Base-by-base conservation (phyloP, 2,113 vertebrate genomes). In the Andinoacara biseriatus region DNA sequence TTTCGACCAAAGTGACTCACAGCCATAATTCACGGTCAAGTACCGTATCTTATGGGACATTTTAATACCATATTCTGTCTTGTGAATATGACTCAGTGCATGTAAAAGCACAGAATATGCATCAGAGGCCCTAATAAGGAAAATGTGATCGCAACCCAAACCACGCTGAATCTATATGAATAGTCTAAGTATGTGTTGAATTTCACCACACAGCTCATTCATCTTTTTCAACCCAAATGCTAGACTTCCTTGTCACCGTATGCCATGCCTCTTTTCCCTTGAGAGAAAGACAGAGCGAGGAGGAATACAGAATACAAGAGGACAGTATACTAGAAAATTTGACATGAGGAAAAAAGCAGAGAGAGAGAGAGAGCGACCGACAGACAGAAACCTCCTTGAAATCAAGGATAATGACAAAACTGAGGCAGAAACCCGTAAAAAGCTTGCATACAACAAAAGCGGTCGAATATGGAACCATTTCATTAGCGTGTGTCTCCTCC, bases 381-480 rank as follows among this genome's bases (percentile, higher is more conserved):
- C 54, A 84, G 40, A 31, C 72, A 80, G 52, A 80, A 61, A 75
- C 24, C 67, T 52, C 43, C 26, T 15, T n/a, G 10, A 84, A 58
- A 86, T 67, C 18, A 82, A 6, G 31, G 43, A 74, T 72, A 80
- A 86, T 77, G 62, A 60, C 38, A 75, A 63, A 81, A 88, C 18
- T 54, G 26, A 84, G 17, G 14, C 46, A 61, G 79, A 61, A 86
- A 87, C 83, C 86, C 15, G 5, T 57, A 56, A 26, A 52, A 74
- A 17, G 22, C 82, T 33, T 29, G 38, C 29, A 61, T 52, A 61
- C 58, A 86, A 86, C 62, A 82, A 87, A 85, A 89, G 83, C 10
- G 78, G 87, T 89, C 8, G n/a, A 63, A 86, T 74, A 77, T 92
- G 94, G 93, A 94, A 93, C 85, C 89, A 3, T 95, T 94, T 92